A percentile compares a stretch with the other conserved stretches of the same genome.
Evolutionary conservation across 2,888 invertebrate species (phyloP).

Genomic region (Andrena bucephala): DNA sequence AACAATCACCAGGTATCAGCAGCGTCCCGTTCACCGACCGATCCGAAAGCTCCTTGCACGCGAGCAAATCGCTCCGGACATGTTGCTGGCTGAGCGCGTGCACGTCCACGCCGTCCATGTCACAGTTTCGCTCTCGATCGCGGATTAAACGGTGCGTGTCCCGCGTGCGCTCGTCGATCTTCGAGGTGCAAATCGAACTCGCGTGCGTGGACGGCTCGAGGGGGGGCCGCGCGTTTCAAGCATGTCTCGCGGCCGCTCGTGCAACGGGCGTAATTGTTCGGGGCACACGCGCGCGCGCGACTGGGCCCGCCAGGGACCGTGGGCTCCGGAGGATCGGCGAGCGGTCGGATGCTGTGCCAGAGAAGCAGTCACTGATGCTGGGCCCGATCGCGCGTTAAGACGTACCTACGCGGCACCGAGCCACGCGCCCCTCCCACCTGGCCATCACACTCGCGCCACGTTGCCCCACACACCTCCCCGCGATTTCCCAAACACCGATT

Average conservation of each 20-base stretch:
- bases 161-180: background rate
- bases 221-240: slow-evolving; percentile 14
- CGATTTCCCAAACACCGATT: slow-evolving; percentile 53
- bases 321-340: slow-evolving; percentile 16
- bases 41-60: slow-evolving; percentile 5
- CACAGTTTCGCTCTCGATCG: background rate
- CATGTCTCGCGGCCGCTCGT: slow-evolving; percentile 28
- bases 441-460: slow-evolving; percentile 65
- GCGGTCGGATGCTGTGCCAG: slow-evolving; percentile 79
- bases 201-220: background rate
- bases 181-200: background rate
- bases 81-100: background rate
- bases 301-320: background rate
- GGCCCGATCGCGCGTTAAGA: slow-evolving; percentile 77
- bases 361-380: slow-evolving; percentile 81
- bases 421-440: slow-evolving; percentile 71
- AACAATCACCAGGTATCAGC: background rate
- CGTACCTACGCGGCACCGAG: slow-evolving; percentile 73
- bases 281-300: slow-evolving; percentile 14
- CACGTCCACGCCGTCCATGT: background rate
- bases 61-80: background rate
- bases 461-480: slow-evolving; percentile 68
- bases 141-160: background rate
- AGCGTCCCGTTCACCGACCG: background rate
- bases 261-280: slow-evolving; percentile 2